Evolutionary conservation across 2,888 invertebrate genomes (phyloP).

Genomic region (Odontocerum albicorne): DNA sequence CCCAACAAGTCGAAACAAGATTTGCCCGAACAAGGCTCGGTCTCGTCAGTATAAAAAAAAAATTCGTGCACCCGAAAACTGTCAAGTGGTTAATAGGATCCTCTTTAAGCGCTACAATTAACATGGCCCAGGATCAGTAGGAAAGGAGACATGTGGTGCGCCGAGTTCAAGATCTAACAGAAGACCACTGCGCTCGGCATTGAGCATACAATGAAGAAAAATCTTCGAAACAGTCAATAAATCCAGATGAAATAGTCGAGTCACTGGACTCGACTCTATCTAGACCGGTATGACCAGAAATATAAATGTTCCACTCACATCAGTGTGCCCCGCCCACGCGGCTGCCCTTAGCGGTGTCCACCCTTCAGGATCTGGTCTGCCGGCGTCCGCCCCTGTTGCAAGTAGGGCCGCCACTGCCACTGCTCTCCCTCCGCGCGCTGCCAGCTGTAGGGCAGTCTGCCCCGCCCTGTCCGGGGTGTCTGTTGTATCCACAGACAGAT

Average conservation of each 20-base stretch:
- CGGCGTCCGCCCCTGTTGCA: slow-evolving; percentile 63
- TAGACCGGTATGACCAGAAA: background rate
- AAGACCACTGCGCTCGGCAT: no score
- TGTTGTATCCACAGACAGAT: slow-evolving; percentile 55
- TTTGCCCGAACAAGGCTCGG: no score
- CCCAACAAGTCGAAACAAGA: no score
- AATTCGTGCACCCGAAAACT: no score
- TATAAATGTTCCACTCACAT: slow-evolving; percentile 58
- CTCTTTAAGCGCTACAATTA: no score
- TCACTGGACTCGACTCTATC: background rate
- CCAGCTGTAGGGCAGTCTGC: slow-evolving; percentile 84
- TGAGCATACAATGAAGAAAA: no score
- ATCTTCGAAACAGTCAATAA: background rate
- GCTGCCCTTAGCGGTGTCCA: slow-evolving; percentile 92
- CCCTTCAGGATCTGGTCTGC: slow-evolving; percentile 81
- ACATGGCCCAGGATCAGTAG: no score
- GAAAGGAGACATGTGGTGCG: no score
- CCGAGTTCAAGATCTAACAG: no score
- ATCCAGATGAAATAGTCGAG: background rate
- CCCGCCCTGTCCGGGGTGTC: slow-evolving; percentile 75
- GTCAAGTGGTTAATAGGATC: no score
- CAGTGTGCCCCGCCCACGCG: slow-evolving; percentile 94
- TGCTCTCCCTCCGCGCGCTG: slow-evolving; percentile 76
- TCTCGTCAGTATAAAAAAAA: no score
- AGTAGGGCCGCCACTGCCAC: slow-evolving; percentile 68